Percentiles rank a stretch among this genome's conserved stretches.
phyloP scores from a whole-genome alignment of 2,113 vertebrate genomes.

The Seriola quinqueradiata region DNA sequence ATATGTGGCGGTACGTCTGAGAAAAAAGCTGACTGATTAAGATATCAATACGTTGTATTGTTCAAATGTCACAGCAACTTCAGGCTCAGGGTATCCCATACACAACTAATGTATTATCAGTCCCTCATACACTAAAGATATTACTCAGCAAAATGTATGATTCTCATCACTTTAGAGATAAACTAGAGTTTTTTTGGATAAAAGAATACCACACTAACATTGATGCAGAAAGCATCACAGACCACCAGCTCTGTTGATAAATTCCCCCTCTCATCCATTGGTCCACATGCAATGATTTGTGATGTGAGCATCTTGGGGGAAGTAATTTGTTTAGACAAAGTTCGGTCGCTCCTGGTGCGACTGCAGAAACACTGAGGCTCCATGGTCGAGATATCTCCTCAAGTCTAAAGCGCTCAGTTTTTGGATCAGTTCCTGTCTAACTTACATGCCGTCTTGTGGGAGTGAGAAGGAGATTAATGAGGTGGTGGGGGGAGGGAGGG shows the following conservation, averaged over 20 bases:
- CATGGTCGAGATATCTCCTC: conserved; percentile 24
- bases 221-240: too few relatives aligned
- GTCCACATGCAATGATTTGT: conserved; percentile 35
- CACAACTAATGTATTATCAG: background rate
- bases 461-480: conserved; percentile 65
- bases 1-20: too few relatives aligned
- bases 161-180: background rate
- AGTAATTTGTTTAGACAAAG: conserved; percentile 54
- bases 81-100: background rate
- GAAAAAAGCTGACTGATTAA: too few relatives aligned
- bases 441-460: conserved; percentile 21
- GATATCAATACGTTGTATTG: background rate
- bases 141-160: background rate
- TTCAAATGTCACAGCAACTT: background rate
- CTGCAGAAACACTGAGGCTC: conserved; percentile 12
- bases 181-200: too few relatives aligned
- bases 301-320: conserved; percentile 11
- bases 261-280: conserved; percentile 22
- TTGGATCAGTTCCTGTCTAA: conserved; percentile 41
- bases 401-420: conserved; percentile 17
- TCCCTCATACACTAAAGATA: background rate
- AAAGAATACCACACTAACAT: too few relatives aligned
- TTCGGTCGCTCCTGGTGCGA: conserved; percentile 14
- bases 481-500: conserved; percentile 6
- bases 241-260: conserved; percentile 14